Conservation (phyloP, 2,888 invertebrate genomes). For the Eupithecia tripunctaria region DNA sequence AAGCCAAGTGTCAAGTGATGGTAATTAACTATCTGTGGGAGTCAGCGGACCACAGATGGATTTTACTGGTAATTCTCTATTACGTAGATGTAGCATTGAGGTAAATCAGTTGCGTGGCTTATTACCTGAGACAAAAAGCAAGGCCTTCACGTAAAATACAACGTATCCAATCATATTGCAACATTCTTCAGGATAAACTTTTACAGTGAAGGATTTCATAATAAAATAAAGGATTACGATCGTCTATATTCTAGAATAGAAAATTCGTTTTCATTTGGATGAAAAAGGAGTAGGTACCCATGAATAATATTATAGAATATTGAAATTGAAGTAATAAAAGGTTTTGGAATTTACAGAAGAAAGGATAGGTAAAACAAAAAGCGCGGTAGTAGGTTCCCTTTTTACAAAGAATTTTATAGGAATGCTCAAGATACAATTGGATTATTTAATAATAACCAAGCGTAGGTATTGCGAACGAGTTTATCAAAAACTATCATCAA, state of each 20-base stretch:
- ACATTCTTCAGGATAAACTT: not conserved
- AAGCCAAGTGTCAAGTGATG: slow-evolving; percentile 75
- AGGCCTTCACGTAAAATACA: not conserved
- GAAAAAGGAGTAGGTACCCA: slow-evolving; percentile 17
- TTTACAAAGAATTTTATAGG: not conserved
- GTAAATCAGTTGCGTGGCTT: not conserved
- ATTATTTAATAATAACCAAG: not conserved
- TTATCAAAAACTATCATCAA: not conserved
- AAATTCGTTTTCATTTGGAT: slow-evolving; percentile 26
- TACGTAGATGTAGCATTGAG: slow-evolving; percentile 1
- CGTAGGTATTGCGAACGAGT: not conserved
- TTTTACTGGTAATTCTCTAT: slow-evolving; percentile 19
- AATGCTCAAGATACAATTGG: not conserved
- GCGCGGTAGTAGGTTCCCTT: not conserved
- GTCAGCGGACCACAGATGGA: slow-evolving; percentile 35
- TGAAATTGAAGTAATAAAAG: slow-evolving; percentile 14
- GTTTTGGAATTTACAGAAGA: not conserved
- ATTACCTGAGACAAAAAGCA: not conserved
- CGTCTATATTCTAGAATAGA: slow-evolving; percentile 19
- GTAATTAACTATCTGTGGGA: slow-evolving; percentile 71
- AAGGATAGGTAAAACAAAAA: slow-evolving; percentile 2
- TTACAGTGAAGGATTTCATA: not conserved
- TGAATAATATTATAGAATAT: slow-evolving; percentile 32
- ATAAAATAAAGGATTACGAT: slow-evolving; percentile 23
- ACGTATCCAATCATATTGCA: not conserved